phyloP scores from a whole-genome alignment of 2,113 vertebrate genomes.

The Noturus placidus region DNA sequence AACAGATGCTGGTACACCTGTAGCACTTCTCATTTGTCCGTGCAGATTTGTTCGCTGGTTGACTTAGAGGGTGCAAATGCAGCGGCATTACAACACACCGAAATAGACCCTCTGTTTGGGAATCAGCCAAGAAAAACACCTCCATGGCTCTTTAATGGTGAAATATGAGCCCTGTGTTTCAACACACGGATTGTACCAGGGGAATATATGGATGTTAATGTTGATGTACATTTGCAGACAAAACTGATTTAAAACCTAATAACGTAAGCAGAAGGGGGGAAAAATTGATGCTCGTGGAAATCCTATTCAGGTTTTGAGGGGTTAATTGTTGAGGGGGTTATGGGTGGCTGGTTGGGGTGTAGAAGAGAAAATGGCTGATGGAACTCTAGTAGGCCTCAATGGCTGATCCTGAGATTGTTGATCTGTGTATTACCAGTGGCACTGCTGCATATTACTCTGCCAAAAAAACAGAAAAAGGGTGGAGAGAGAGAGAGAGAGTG shows the following conservation, averaged over 20 bases:
- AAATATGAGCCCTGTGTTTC: slow-evolving; percentile 40
- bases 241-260: background rate
- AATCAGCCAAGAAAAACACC: slow-evolving; percentile 22
- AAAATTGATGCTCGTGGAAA: background rate
- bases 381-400: slow-evolving; percentile 42
- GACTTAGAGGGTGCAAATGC: slow-evolving; percentile 38
- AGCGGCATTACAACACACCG: slow-evolving; percentile 34
- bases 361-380: slow-evolving; percentile 23
- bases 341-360: background rate
- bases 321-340: background rate
- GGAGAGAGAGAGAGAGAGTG: background rate
- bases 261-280: background rate
- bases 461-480: slow-evolving; percentile 27
- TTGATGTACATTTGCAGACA: slow-evolving; percentile 4
- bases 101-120: slow-evolving; percentile 33
- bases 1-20: slow-evolving; percentile 72
- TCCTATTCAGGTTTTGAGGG: background rate
- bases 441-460: slow-evolving; percentile 56
- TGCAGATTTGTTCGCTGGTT: slow-evolving; percentile 39
- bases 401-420: slow-evolving; percentile 49
- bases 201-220: background rate
- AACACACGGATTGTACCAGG: background rate
- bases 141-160: slow-evolving; percentile 23
- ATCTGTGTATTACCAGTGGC: slow-evolving; percentile 59
- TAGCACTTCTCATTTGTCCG: slow-evolving; percentile 59